These are phyloP conservation scores for Nomada fucata DNA, from an alignment of 2,888 invertebrate species.

Conservation along the genomic window DNA sequence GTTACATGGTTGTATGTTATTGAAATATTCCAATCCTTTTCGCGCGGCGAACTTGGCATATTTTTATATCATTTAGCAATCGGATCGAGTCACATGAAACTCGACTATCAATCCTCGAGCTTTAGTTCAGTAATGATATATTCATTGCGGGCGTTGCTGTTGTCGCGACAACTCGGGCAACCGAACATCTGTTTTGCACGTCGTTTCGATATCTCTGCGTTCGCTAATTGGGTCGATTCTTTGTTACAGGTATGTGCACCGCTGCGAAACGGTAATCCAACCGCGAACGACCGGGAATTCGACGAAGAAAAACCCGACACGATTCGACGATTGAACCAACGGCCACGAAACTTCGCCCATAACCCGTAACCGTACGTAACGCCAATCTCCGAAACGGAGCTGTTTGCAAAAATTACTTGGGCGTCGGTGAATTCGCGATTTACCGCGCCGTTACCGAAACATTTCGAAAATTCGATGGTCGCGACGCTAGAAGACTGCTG, in stretches of 20 bases:
- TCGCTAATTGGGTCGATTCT: background rate
- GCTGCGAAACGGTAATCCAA: background rate
- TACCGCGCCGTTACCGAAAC: conserved; percentile 23
- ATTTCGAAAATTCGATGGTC: conserved; percentile 10
- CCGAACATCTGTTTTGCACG: background rate
- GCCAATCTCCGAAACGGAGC: conserved; percentile 3
- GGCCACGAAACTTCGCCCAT: conserved; percentile 25
- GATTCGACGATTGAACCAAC: conserved; percentile 17
- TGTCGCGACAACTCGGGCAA: too few relatives aligned
- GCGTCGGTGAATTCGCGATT: conserved; percentile 12
- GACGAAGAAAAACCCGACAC: background rate
- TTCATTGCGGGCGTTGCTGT: too few relatives aligned
- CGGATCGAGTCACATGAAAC: too few relatives aligned
- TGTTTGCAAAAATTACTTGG: conserved; percentile 22
- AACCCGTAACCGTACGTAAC: conserved; percentile 40
- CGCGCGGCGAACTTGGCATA: too few relatives aligned
- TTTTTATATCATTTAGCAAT: too few relatives aligned
- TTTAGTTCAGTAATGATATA: too few relatives aligned
- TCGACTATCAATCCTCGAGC: too few relatives aligned
- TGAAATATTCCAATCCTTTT: too few relatives aligned
- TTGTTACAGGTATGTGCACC: conserved; percentile 30
- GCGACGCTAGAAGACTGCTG: background rate
- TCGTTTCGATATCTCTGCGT: background rate
- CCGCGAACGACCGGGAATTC: background rate
- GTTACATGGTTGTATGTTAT: too few relatives aligned